Conservation (phyloP, 92 coral and sea anemone genomes). For the Diadumene lineata region DNA sequence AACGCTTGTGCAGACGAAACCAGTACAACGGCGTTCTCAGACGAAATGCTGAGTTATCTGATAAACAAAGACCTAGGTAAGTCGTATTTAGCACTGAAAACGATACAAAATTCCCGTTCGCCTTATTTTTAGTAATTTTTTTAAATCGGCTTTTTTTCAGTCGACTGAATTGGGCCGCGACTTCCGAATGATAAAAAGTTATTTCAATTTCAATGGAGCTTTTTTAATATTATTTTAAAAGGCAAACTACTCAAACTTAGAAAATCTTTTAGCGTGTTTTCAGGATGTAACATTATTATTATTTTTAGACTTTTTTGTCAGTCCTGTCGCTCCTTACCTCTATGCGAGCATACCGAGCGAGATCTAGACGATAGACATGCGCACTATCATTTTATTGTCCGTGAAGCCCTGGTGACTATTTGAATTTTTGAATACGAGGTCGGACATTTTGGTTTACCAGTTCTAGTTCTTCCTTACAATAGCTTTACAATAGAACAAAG, state of each 20-base stretch:
- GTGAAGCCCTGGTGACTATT: neutral
- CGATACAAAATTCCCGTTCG: neutral
- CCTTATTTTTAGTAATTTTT: neutral
- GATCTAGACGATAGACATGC: neutral
- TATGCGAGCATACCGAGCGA: no score
- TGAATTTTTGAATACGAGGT: no score
- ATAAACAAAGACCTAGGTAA: constrained; percentile 2
- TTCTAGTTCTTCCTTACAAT: neutral
- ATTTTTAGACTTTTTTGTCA: no score
- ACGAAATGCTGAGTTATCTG: neutral
- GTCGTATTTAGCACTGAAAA: neutral
- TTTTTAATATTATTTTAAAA: no score
- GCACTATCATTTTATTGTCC: neutral
- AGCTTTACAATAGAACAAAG: neutral
- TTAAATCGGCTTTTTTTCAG: neutral
- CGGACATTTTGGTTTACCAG: neutral
- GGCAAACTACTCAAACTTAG: neutral
- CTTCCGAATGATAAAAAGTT: neutral
- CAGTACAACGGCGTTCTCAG: neutral
- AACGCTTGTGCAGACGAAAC: neutral
- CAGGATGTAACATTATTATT: no score
- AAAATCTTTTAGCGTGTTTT: no score
- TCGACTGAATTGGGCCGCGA: neutral
- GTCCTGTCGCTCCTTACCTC: no score
- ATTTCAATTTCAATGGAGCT: neutral